Base-by-base conservation (phyloP, 2,888 invertebrate genomes). In the Andrena camellia region DNA sequence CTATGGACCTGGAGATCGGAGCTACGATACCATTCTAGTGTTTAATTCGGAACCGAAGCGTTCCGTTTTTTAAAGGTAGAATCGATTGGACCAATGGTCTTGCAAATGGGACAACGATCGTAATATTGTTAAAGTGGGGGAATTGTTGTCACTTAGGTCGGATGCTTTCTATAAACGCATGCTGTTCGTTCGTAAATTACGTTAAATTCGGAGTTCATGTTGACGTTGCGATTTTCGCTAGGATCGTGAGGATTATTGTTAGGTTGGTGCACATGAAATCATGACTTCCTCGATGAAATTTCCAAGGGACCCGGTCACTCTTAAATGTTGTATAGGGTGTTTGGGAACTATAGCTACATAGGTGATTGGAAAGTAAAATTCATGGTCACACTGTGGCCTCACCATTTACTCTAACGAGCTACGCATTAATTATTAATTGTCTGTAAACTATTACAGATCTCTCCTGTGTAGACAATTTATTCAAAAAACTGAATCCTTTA, bases 1-100 rank as follows among this genome's bases (percentile, higher is more conserved):
- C 85, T 74, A 54, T 85, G 75, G 83, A 86, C 69, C 84, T 84
- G 17, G 90, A 91, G 33, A 88, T 92, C 59, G 91, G 92, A 20
- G 91, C 88, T 52, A 88, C 92, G 35, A 92, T 92, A 90, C 90
- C 90, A 68, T 92, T 92, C 76, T 92, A 86, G 78, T 79, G 80
- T 71, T 67, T 81, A 75, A 66, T 77, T 42, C 13, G n/a, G 48
- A 59, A 29, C 23, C 69, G 67, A 29, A 26, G 26, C 4, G 35
- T 23, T 57, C 42, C n/a, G n/a, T 35, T 52, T 42, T 33, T n/a
- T n/a, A 42, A 23, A 20, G 57, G 26, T 57, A 26, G 70, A 35
- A 63, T 59, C 69, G 76, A 69, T 52, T 23, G 42, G 81, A 83
- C 72, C 72, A 81, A 67, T 57, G 42, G 23, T 68, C 66, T 66